Conservation (phyloP, 1,140 invertebrate genomes). For the Pachyrhynchus sulphureomaculatus region DNA sequence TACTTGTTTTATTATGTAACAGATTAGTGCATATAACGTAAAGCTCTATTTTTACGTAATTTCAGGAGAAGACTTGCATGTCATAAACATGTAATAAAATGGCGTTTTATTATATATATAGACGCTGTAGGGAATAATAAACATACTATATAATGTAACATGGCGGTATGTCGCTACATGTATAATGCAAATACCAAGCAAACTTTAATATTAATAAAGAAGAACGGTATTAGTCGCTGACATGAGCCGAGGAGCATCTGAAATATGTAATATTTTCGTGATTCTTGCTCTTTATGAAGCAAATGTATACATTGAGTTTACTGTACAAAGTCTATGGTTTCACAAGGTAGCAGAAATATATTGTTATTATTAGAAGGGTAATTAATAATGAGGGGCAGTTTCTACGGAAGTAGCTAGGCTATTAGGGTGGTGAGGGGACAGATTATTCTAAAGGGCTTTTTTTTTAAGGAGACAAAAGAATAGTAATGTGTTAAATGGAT, state of each 20-base stretch:
- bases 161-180: conserved; percentile 32
- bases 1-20: neutral
- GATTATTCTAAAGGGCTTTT: no score
- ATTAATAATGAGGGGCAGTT: no score
- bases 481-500: no score
- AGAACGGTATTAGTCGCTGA: conserved; percentile 34
- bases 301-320: conserved; percentile 9
- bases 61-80: neutral
- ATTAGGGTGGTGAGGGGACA: no score
- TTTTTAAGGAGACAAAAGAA: no score
- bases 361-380: no score
- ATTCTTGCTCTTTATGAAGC: conserved; percentile 32
- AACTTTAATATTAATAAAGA: conserved; percentile 37
- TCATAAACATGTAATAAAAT: conserved; percentile 32
- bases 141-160: conserved; percentile 33
- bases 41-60: neutral
- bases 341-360: no score
- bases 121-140: conserved; percentile 35
- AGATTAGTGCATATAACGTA: neutral
- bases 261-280: conserved; percentile 29
- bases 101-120: conserved; percentile 35
- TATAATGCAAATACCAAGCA: conserved; percentile 34
- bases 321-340: neutral
- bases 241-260: conserved; percentile 17
- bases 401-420: no score